phyloP scores from a whole-genome alignment of 2,797 vertebrate species.

The Hydrocynus forskahlii region DNA sequence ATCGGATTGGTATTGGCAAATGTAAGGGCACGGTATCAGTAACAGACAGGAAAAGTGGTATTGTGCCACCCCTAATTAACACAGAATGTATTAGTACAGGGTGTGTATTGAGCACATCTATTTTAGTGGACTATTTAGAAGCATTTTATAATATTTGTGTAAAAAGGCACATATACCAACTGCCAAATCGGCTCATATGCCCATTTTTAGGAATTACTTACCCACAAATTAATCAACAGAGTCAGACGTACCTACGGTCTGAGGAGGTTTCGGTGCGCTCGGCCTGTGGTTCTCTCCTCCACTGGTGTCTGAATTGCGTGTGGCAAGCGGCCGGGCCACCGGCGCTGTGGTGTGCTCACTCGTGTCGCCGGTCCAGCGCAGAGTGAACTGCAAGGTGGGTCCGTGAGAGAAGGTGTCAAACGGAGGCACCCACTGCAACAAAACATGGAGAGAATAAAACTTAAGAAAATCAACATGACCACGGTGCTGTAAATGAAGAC shows the following conservation, averaged over 20 bases:
- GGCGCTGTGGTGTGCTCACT: conserved; percentile 84
- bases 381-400: conserved; percentile 88
- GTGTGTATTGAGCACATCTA: too few species aligned
- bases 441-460: background rate
- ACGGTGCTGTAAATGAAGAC: background rate
- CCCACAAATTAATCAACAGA: background rate
- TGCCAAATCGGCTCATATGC: background rate
- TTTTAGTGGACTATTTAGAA: too few species aligned
- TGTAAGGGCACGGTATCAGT: too few species aligned
- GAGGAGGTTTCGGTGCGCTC: conserved; percentile 80
- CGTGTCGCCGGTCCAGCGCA: conserved; percentile 86
- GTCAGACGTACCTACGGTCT: conserved; percentile 77
- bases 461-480: background rate
- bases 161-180: too few species aligned
- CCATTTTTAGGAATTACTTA: background rate
- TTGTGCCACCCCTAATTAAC: too few species aligned
- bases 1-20: too few species aligned
- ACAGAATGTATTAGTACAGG: too few species aligned
- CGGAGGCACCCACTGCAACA: conserved; percentile 81
- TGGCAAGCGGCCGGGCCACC: conserved; percentile 86
- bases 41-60: too few species aligned
- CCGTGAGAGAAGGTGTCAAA: conserved; percentile 92
- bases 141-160: too few species aligned
- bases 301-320: conserved; percentile 84
- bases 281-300: conserved; percentile 80